phyloP scores from a whole-genome alignment of 2,888 invertebrate genomes.

The Nudaria mundana region DNA sequence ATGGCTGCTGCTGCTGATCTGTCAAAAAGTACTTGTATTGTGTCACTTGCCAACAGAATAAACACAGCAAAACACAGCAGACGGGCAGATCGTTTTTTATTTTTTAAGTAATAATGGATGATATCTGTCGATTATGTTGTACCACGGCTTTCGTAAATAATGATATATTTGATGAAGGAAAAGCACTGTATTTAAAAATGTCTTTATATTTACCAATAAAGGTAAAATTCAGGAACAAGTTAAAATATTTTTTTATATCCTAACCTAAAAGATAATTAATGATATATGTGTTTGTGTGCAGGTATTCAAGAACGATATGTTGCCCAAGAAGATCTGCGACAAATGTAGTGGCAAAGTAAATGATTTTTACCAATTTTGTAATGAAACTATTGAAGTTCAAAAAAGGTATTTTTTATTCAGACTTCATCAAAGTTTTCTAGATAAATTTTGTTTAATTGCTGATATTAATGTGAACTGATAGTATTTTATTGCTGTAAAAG shows the following conservation, averaged over 20 bases:
- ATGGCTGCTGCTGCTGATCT: constrained; percentile 41
- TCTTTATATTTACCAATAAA: constrained; percentile 87
- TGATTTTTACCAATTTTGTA: constrained; percentile 87
- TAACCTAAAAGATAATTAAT: constrained; percentile 30
- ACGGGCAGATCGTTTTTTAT: constrained; percentile 33
- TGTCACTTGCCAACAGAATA: constrained; percentile 58
- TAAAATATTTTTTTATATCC: constrained; percentile 21
- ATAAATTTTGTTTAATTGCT: constrained; percentile 14
- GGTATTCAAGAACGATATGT: constrained; percentile 84
- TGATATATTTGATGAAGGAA: constrained; percentile 85
- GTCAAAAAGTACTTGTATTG: too few relatives aligned
- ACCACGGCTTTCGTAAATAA: constrained; percentile 81
- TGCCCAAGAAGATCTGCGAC: constrained; percentile 87
- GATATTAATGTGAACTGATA: not conserved
- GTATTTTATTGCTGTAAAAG: not conserved
- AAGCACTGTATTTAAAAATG: constrained; percentile 85
- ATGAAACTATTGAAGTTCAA: constrained; percentile 84
- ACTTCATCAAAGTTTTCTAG: constrained; percentile 12
- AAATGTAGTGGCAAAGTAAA: constrained; percentile 87
- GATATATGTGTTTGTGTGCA: constrained; percentile 48
- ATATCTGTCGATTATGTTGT: constrained; percentile 71
- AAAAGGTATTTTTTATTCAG: constrained; percentile 67
- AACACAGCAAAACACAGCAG: too few relatives aligned
- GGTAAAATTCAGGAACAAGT: constrained; percentile 64
- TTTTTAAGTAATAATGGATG: constrained; percentile 56